Conservation (phyloP, 2,888 invertebrate species). For the Agapostemon virescens region DNA sequence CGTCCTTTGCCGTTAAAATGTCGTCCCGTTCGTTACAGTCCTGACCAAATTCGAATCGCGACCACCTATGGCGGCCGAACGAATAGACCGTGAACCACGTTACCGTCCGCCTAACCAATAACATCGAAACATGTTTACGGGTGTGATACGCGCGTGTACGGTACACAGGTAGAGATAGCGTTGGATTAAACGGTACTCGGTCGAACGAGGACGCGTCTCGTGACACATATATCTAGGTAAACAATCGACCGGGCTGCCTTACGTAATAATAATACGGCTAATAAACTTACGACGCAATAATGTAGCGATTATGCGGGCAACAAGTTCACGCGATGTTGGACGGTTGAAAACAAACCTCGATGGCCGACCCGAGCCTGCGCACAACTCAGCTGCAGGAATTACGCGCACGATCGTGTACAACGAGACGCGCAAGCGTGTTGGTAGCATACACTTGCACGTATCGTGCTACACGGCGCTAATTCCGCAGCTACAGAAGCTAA, state of each 20-base stretch:
- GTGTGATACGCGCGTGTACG: not conserved
- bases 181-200: not conserved
- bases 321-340: conserved; percentile 51
- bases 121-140: not conserved
- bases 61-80: not conserved
- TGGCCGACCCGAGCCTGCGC: conserved; percentile 39
- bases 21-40: not conserved
- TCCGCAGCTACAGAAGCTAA: not conserved
- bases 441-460: not conserved
- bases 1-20: no score
- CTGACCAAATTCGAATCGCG: not conserved
- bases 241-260: conserved; percentile 37
- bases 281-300: conserved; percentile 56
- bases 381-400: not conserved
- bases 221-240: conserved; percentile 25
- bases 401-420: not conserved
- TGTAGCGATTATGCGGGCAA: conserved; percentile 40
- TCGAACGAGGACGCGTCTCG: not conserved
- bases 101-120: not conserved
- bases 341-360: conserved; percentile 54
- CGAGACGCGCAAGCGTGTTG: no score
- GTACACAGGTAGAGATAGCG: not conserved
- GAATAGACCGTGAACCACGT: not conserved
- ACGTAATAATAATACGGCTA: conserved; percentile 52
- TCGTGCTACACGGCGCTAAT: not conserved